phyloP scores from a whole-genome alignment of 2,113 vertebrate genomes.

The Eurystomus gularis region DNA sequence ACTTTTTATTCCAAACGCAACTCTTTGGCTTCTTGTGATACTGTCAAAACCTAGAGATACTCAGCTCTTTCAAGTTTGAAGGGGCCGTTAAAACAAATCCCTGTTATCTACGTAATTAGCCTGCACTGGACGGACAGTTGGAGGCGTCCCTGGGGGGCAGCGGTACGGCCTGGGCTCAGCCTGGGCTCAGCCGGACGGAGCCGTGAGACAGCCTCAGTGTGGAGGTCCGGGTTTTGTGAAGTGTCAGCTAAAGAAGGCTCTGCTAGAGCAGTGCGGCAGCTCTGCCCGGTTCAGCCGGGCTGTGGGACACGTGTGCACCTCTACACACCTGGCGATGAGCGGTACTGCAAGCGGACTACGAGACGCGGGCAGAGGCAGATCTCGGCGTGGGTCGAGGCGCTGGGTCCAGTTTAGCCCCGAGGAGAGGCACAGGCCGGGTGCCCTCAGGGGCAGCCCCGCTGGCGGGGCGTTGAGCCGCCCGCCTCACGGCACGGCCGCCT shows the following conservation, averaged over 20 bases:
- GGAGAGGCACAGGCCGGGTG: not conserved
- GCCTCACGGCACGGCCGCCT: not conserved
- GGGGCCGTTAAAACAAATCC: not conserved
- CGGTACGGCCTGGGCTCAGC: not conserved
- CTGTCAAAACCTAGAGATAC: not conserved
- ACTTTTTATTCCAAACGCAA: not conserved
- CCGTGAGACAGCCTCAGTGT: not conserved
- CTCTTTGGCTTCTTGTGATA: not conserved
- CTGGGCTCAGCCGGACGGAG: not conserved
- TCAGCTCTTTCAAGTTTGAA: not conserved
- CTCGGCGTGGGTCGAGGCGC: not conserved
- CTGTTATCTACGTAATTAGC: not conserved
- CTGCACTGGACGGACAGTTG: not conserved
- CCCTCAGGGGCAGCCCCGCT: not conserved
- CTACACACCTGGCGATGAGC: not conserved
- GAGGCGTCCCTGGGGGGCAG: not conserved
- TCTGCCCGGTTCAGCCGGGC: not conserved
- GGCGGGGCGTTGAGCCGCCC: not conserved
- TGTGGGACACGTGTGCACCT: fast-evolving
- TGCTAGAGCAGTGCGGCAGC: not conserved
- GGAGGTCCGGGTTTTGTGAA: not conserved
- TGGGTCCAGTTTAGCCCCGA: not conserved
- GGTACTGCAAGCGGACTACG: not conserved
- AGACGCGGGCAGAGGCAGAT: not conserved
- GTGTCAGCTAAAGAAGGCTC: not conserved